Evolutionary conservation across 2,797 vertebrate species (phyloP), one percentile per base, ranked within the genome.

Genomic region (Siniperca undulata): DNA sequence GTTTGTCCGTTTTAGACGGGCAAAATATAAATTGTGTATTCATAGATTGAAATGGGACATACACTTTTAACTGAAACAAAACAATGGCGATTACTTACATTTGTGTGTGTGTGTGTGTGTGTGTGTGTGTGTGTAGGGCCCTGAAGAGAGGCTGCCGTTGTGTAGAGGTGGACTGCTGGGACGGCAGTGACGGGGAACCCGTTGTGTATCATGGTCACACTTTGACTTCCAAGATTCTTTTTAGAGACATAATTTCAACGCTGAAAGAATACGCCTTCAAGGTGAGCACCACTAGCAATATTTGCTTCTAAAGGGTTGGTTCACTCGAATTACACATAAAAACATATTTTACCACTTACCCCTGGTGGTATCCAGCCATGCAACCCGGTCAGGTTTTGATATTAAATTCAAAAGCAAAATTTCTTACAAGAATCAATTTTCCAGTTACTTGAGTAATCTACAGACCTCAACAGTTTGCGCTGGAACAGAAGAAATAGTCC

Each of bases 81-180:
- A 14, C 10, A 30, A 20, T 30, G 9, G 34, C 19, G 5, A 16
- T 30, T 13, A 5, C 16, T 20, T 62, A 50, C 42, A 46, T 78
- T 36, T 75, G 66, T 76, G 42, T 74, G 30, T 77, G 17, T 82
- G 60, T 58, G 8, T 59, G 2, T n/a, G 53, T 78, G 53, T 78
- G 42, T 75, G 66, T 80, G 27, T 86, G 42, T 82, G 60, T 58
- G 8, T 59, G 2, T n/a, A 98, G 97, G 92, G 97, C 97, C 70
- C 92, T 98, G 87, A 97, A 97, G 90, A 93, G 96, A 72, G 97
- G 97, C 66, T 98, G 97, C 69, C 96, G 97, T 16, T 98, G 97
- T 70, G 95, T 98, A 20, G 98, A 99, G 89, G 96, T 99, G 88
- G 98, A 99, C 92, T 97, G 97, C 92, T 99, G 98, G 98, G 98